A percentile compares a stretch with the other conserved stretches of the same genome.
Evolutionary conservation across 2,888 invertebrate genomes (phyloP).

Genomic region (Acanthosepion esculentum): DNA sequence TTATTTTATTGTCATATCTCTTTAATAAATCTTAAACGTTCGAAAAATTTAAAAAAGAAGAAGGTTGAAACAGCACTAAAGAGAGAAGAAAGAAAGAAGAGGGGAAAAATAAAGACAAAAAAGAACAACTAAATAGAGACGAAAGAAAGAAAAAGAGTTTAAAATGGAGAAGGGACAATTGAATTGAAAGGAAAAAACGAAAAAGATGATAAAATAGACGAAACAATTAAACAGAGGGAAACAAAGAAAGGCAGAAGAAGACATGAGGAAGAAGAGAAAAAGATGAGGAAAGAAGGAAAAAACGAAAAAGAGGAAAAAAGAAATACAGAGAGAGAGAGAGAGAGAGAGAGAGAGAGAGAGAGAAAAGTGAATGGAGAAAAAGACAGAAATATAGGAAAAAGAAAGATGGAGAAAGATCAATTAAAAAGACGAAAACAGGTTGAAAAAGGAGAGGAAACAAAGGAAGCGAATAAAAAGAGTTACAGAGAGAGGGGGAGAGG

Average conservation of each 20-base stretch:
- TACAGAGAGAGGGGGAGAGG: rapidly evolving
- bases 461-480: no score
- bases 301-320: neutral
- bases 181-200: neutral
- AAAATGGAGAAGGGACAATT: neutral
- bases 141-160: neutral
- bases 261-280: neutral
- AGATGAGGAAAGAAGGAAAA: neutral
- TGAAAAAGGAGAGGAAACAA: no score
- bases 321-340: neutral
- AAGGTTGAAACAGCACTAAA: neutral
- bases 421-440: no score
- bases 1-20: no score
- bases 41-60: neutral
- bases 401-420: no score
- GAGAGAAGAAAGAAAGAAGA: neutral
- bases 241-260: neutral
- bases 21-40: no score
- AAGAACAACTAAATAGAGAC: neutral
- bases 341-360: neutral
- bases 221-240: neutral
- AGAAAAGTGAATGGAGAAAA: no score
- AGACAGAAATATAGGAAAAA: no score
- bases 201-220: neutral
- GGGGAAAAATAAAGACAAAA: neutral